These are phyloP conservation scores for Balanococcus diminutus DNA, from an alignment of 2,888 invertebrate genomes.

Conservation along the genomic window DNA sequence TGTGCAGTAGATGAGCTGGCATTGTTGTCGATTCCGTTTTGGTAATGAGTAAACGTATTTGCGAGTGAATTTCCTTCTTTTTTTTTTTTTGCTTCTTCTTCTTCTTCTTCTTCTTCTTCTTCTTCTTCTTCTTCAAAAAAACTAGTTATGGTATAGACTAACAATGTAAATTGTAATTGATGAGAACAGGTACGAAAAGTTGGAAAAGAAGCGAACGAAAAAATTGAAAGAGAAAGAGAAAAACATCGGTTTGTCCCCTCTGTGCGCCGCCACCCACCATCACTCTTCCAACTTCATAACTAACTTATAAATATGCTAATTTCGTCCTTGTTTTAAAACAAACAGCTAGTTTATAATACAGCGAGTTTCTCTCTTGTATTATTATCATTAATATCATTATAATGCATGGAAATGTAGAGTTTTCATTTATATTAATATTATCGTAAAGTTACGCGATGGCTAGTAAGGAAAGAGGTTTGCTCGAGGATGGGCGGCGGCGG, in stretches of 20 bases:
- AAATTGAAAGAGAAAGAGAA: background rate
- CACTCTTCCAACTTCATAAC: conserved; percentile 50
- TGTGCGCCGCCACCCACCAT: background rate
- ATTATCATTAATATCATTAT: conserved; percentile 53
- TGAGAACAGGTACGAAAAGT: background rate
- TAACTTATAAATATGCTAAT: conserved; percentile 57
- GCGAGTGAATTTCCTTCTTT: background rate
- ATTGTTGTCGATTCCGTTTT: no score
- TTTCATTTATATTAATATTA: conserved; percentile 54
- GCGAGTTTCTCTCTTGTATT: conserved; percentile 53
- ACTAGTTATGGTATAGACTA: background rate
- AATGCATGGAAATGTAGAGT: conserved; percentile 52
- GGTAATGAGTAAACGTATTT: background rate
- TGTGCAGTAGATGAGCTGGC: no score
- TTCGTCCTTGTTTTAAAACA: conserved; percentile 57
- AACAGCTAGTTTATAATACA: conserved; percentile 53
- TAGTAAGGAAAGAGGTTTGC: background rate
- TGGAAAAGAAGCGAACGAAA: background rate
- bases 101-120: no score
- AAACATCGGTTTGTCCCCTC: background rate
- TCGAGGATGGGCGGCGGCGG: background rate
- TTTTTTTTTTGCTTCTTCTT: no score
- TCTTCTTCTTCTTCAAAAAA: no score
- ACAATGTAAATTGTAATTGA: conserved; percentile 20
- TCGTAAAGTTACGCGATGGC: conserved; percentile 45